Evolutionary conservation across 2,113 vertebrate species (phyloP), one percentile per base, ranked within the genome.

Genomic region (Alces alces): DNA sequence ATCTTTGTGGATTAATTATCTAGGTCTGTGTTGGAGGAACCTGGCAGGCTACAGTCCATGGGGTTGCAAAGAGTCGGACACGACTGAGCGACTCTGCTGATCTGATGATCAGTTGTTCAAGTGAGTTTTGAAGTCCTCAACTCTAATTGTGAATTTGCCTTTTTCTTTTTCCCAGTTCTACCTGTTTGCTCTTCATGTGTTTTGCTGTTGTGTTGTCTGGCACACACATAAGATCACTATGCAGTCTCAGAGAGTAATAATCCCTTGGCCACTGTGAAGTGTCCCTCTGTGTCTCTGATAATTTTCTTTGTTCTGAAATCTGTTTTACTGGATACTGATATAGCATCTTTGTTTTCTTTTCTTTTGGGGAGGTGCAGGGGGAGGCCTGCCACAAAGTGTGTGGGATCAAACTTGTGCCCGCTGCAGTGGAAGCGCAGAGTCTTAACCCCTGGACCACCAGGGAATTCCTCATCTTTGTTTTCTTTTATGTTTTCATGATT

Each of bases 161-260:
- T 43, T 73, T 17, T 60, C 25, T 52, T 21, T 5, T 1, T 17
- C 12, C 45, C 9, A 57, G 33, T 17, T 25, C 78, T 33, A 0
- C 28, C 12, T 1, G 13, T 50, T 16, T 39, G 78, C 2, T 8
- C 33, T 39, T 36, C 17, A 2, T 12, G 0, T 6, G 2, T 36
- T 36, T 73, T 19, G 25, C 79, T 39, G 33, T 27, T 39, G 60
- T 11, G 4, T 50, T 39, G 33, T 30, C 13, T 52, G 25, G 47
- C 6, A 17, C 17, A 2, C n/a, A 16, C 16, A 12, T 7, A 17
- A 33, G 39, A 17, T 25, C 1, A 17, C 52, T 10, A 0, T 33
- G 57, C 12, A 2, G 7, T 45, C 47, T 66, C 39, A 23, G 64
- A 28, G 36, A 17, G 3, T 64, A 13, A 78, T 5, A 36, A 36